Evolutionary conservation across 2,797 vertebrate species (phyloP), one percentile per base, ranked within the genome.

Genomic region (Hypotaenidia okinawae): DNA sequence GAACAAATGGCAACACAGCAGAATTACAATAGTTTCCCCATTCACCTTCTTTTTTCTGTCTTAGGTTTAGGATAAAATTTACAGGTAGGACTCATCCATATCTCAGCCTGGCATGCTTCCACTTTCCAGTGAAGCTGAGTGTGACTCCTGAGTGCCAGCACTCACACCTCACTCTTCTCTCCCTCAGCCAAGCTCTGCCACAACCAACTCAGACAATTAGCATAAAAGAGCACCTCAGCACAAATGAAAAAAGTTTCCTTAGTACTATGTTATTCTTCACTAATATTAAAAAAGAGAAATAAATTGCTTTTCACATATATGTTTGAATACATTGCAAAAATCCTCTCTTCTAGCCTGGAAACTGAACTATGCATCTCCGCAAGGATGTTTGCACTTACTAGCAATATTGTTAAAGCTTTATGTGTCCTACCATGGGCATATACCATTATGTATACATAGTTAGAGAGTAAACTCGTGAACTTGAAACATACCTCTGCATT

Each of bases 1-100:
- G 25, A 83, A 62, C 19, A 62, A 80, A 79, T 12, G 3, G 19
- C 14, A 73, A 19, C 0, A 1, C 23, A 49, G 27, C 18, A 64
- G 22, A 66, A 72, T 69, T 14, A n/a, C 11, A 28, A 17, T 5
- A 4, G 27, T 90, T 85, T 23, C 2, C 12, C 16, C 9, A 8
- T 75, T 84, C 13, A 23, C 8, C 17, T 17, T 55, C 57, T 84
- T 55, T 58, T 82, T 68, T 14, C 33, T 64, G 13, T 24, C 37
- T 51, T 67, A 70, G 37, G 14, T 23, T 43, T 58, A 67, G 57
- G 35, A 77, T 52, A 74, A 67, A 59, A 13, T 43, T 92, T 74
- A 5, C 11, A 57, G 11, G 24, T n/a, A 18, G 11, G 4, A 3
- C 2, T 77, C 1, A 1, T 19, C 28, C 11, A 5, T 55, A 33